Evolutionary conservation across 2,888 invertebrate species (phyloP).

Genomic region (Eueremaeus valkanovi): DNA sequence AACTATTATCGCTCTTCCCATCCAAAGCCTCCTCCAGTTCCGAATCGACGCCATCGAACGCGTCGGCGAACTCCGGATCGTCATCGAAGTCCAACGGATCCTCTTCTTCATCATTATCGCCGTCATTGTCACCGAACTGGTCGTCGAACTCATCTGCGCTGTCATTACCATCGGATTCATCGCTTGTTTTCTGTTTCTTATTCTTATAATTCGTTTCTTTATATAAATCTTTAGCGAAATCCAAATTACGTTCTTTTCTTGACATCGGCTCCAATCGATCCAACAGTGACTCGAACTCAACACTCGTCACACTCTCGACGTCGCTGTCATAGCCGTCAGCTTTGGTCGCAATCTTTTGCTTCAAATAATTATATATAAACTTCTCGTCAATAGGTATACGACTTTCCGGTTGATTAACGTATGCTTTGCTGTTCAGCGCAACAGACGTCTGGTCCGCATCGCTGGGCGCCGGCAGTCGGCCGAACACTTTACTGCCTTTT

Average conservation of each 20-base stretch:
- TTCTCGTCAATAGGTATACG: slow-evolving; percentile 82
- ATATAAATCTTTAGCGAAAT: slow-evolving; percentile 59
- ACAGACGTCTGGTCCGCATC: slow-evolving; percentile 56
- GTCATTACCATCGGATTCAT: slow-evolving; percentile 52
- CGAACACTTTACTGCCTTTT: slow-evolving; percentile 46
- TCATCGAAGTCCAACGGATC: too few relatives aligned
- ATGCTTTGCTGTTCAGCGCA: slow-evolving; percentile 48
- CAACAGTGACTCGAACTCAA: slow-evolving; percentile 69
- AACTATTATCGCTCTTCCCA: background rate
- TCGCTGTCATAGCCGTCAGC: slow-evolving; percentile 58
- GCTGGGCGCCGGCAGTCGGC: slow-evolving; percentile 57
- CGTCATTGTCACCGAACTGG: too few relatives aligned
- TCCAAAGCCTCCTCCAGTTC: background rate
- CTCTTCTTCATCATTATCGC: slow-evolving; percentile 43
- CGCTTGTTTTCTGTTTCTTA: slow-evolving; percentile 48
- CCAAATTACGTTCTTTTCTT: slow-evolving; percentile 60
- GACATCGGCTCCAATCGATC: slow-evolving; percentile 55
- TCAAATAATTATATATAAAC: slow-evolving; percentile 67
- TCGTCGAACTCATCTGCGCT: slow-evolving; percentile 44
- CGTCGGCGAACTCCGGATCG: too few relatives aligned
- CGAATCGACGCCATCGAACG: slow-evolving; percentile 51
- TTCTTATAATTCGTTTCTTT: slow-evolving; percentile 41
- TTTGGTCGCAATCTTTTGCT: too few relatives aligned
- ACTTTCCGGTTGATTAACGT: slow-evolving; percentile 47
- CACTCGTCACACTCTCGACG: slow-evolving; percentile 68